Evolutionary conservation across 2,888 invertebrate species (phyloP).

Genomic region (Pachydiplax longipennis): DNA sequence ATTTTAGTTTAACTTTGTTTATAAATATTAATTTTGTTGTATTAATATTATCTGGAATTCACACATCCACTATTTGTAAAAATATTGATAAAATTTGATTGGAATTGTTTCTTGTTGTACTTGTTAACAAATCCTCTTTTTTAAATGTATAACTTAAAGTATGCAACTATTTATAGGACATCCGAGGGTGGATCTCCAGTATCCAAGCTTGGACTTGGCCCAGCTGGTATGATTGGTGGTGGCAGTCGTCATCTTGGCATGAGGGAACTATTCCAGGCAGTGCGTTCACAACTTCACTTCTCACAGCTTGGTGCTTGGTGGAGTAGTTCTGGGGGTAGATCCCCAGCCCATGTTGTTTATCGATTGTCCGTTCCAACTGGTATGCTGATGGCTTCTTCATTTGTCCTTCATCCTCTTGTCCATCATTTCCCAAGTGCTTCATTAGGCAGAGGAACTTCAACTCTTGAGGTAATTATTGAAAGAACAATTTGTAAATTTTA

Average conservation of each 20-base stretch:
- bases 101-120: too few relatives aligned
- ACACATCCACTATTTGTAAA: too few relatives aligned
- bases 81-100: too few relatives aligned
- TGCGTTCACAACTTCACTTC: slow-evolving; percentile 94
- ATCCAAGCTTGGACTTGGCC: slow-evolving; percentile 19
- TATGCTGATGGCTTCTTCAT: slow-evolving; percentile 67
- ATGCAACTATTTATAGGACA: not conserved
- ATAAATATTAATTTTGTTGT: too few relatives aligned
- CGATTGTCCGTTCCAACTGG: slow-evolving; percentile 71
- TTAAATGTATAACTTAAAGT: too few relatives aligned
- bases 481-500: too few relatives aligned
- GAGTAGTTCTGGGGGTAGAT: slow-evolving; percentile 59
- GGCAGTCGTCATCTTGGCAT: slow-evolving; percentile 49
- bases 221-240: slow-evolving; percentile 9
- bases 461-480: not conserved
- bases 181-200: not conserved
- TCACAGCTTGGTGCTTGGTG: slow-evolving; percentile 96
- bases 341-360: slow-evolving; percentile 67
- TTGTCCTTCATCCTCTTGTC: slow-evolving; percentile 64
- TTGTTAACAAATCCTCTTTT: too few relatives aligned
- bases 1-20: too few relatives aligned
- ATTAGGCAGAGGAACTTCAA: slow-evolving; percentile 6
- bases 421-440: slow-evolving; percentile 67
- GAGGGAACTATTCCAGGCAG: slow-evolving; percentile 87
- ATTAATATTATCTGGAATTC: too few relatives aligned